These are phyloP conservation scores for Empidonax alnorum DNA, from an alignment of 2,113 vertebrate species.

Conservation along the genomic window DNA sequence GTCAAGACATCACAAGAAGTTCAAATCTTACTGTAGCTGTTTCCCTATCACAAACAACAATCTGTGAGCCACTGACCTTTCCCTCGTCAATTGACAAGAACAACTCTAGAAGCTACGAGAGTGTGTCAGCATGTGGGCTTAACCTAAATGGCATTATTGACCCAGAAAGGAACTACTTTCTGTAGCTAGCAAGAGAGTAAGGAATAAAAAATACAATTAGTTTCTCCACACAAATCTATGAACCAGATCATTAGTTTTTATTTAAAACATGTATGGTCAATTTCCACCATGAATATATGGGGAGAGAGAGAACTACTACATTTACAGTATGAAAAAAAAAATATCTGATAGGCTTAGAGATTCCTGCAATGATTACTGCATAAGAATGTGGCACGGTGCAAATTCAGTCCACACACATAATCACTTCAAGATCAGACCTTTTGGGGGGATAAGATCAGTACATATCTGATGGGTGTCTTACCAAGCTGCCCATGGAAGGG, in stretches of 20 bases:
- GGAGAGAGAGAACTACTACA: not conserved
- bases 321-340: not conserved
- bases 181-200: not conserved
- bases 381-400: not conserved
- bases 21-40: not conserved
- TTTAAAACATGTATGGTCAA: slow-evolving; percentile 9
- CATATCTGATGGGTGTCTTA: fast-evolving
- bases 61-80: slow-evolving; percentile 64
- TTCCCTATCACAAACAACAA: slow-evolving; percentile 7
- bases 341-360: not conserved
- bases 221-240: not conserved
- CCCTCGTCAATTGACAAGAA: slow-evolving; percentile 20
- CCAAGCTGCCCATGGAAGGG: not conserved
- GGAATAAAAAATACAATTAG: not conserved
- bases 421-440: not conserved
- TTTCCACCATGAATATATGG: not conserved
- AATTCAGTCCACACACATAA: not conserved
- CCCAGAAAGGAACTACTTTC: slow-evolving; percentile 59
- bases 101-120: slow-evolving; percentile 35
- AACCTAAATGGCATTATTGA: slow-evolving; percentile 65
- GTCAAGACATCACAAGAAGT: not conserved
- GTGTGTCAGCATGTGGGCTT: slow-evolving; percentile 34
- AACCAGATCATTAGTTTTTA: not conserved
- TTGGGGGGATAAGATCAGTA: not conserved
- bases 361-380: not conserved